Evolutionary conservation across 2,797 vertebrate genomes (phyloP).

Genomic region (Semotilus atromaculatus): DNA sequence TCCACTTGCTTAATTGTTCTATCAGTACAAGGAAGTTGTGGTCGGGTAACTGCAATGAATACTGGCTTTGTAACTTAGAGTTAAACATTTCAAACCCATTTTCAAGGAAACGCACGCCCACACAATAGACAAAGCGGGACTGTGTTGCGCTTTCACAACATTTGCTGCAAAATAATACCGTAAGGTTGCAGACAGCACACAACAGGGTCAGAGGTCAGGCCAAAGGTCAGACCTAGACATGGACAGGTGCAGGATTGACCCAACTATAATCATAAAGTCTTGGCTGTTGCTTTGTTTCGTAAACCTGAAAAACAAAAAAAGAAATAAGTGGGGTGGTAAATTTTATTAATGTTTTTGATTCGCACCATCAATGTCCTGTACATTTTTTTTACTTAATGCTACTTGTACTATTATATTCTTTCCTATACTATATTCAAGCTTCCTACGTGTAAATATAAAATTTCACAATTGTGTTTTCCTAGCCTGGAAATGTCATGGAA

Average conservation of each 20-base stretch:
- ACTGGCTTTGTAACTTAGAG: constrained; percentile 39
- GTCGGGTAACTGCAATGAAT: constrained; percentile 34
- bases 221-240: constrained; percentile 54
- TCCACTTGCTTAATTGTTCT: constrained; percentile 46
- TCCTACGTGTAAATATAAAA: not conserved
- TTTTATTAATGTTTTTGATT: not conserved
- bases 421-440: not conserved
- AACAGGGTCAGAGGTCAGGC: constrained; percentile 49
- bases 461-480: not conserved
- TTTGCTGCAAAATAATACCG: constrained; percentile 59
- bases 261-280: constrained; percentile 60
- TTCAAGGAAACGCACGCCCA: constrained; percentile 13
- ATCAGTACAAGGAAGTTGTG: constrained; percentile 33
- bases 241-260: constrained; percentile 75
- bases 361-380: not conserved
- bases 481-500: not conserved
- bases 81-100: constrained; percentile 44
- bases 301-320: constrained; percentile 11
- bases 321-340: not conserved
- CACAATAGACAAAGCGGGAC: constrained; percentile 39
- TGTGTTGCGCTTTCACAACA: constrained; percentile 40
- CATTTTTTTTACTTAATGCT: not conserved
- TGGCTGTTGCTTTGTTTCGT: constrained; percentile 50
- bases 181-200: constrained; percentile 41
- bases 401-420: not conserved